phyloP scores from a whole-genome alignment of 2,888 invertebrate genomes.

The Drosophila ezoana region DNA sequence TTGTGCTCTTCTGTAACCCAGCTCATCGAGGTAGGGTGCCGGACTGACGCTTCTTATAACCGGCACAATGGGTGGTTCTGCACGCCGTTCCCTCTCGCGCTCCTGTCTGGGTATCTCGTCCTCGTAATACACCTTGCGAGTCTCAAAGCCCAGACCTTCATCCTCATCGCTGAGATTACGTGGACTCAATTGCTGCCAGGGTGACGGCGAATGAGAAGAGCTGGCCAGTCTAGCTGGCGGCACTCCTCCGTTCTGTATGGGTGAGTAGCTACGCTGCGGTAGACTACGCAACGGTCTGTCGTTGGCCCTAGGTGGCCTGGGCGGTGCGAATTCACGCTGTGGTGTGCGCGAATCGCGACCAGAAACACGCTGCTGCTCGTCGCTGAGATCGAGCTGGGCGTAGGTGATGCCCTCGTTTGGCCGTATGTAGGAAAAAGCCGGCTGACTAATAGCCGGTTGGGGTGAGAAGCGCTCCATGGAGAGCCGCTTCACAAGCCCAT shows the following conservation, averaged over 20 bases:
- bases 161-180: slow-evolving; percentile 89
- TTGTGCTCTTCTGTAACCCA: slow-evolving; percentile 90
- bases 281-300: slow-evolving; percentile 65
- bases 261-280: slow-evolving; percentile 47
- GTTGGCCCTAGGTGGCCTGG: slow-evolving; percentile 53
- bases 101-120: slow-evolving; percentile 64
- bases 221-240: slow-evolving; percentile 75
- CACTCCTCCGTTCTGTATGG: slow-evolving; percentile 49
- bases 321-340: slow-evolving; percentile 53
- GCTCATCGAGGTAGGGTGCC: slow-evolving; percentile 84
- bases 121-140: slow-evolving; percentile 85
- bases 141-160: slow-evolving; percentile 91
- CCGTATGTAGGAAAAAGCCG: slow-evolving; percentile 92
- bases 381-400: slow-evolving; percentile 88
- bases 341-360: slow-evolving; percentile 66
- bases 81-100: slow-evolving; percentile 57
- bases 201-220: slow-evolving; percentile 82
- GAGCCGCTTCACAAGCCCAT: slow-evolving; percentile 91
- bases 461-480: slow-evolving; percentile 90
- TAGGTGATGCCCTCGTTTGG: slow-evolving; percentile 89
- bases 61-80: slow-evolving; percentile 88
- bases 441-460: slow-evolving; percentile 90
- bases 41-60: slow-evolving; percentile 87
- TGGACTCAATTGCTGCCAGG: slow-evolving; percentile 83
- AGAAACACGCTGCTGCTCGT: slow-evolving; percentile 56